Evolutionary conservation across 2,797 vertebrate genomes (phyloP).

Genomic region (Sebastolobus altivelis): DNA sequence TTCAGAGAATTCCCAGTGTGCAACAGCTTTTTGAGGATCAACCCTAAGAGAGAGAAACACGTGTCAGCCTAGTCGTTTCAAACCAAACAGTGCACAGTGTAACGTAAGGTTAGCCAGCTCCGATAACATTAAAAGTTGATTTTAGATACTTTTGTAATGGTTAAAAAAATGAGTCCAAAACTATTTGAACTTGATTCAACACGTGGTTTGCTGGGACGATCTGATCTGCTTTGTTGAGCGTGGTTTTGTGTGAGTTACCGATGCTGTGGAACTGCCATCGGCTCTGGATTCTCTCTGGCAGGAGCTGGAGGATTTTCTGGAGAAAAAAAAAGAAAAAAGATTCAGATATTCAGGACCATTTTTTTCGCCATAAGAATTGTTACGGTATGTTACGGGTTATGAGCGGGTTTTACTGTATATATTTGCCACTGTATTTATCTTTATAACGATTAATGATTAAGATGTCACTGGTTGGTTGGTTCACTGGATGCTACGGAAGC

Average conservation of each 20-base stretch:
- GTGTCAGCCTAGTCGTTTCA: conserved; percentile 3
- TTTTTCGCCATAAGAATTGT: neutral
- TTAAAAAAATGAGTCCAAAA: neutral
- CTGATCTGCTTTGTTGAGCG: conserved; percentile 7
- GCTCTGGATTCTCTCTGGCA: conserved; percentile 97
- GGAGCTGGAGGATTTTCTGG: conserved; percentile 98
- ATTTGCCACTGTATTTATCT: neutral
- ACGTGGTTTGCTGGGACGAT: neutral
- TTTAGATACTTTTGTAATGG: neutral
- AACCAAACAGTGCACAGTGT: neutral
- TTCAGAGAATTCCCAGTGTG: conserved; percentile 99
- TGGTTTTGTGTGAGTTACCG: conserved; percentile 79
- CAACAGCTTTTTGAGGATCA: conserved; percentile 98
- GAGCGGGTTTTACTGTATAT: neutral
- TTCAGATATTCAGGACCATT: neutral
- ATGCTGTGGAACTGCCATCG: conserved; percentile 99
- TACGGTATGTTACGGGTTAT: neutral
- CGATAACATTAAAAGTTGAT: neutral
- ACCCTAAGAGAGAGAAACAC: conserved; percentile 83
- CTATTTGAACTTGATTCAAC: neutral
- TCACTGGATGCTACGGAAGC: fast-evolving
- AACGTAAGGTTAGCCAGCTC: neutral
- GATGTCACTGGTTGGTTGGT: neutral
- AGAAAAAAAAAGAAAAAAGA: neutral
- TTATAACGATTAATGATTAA: neutral